A percentile compares a stretch with the other conserved stretches of the same genome.
Evolutionary conservation across 2,113 vertebrate genomes (phyloP).

Genomic region (Thryonomys swinderianus): DNA sequence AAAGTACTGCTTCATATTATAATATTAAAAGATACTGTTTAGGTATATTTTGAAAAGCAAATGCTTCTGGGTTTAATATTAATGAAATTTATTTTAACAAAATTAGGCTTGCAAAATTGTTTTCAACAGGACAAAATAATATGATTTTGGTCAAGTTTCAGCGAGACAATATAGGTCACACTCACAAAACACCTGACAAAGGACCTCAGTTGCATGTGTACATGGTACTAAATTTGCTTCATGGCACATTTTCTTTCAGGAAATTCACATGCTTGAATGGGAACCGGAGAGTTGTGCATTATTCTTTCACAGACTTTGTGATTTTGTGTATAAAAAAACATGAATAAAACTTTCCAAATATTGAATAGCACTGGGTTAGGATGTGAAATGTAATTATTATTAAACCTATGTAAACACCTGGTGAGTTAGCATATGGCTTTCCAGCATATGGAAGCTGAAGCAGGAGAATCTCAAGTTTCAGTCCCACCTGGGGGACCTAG

Average conservation of each 20-base stretch:
- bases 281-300: neutral
- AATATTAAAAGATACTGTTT: neutral
- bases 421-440: neutral
- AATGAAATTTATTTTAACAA: neutral
- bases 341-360: neutral
- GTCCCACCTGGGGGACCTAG: neutral
- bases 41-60: neutral
- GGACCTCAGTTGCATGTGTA: neutral
- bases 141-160: neutral
- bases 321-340: neutral
- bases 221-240: neutral
- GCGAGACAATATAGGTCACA: neutral
- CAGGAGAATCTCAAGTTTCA: neutral
- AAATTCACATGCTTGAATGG: neutral
- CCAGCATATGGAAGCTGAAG: neutral
- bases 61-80: neutral
- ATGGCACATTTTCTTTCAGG: accelerated
- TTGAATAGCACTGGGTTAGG: neutral
- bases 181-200: neutral
- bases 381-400: neutral
- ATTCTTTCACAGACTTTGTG: neutral
- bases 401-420: neutral
- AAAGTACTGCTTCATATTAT: neutral
- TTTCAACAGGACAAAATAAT: neutral
- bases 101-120: neutral